Conservation (phyloP, 92 coral and sea anemone genomes). For the Porites rus region DNA sequence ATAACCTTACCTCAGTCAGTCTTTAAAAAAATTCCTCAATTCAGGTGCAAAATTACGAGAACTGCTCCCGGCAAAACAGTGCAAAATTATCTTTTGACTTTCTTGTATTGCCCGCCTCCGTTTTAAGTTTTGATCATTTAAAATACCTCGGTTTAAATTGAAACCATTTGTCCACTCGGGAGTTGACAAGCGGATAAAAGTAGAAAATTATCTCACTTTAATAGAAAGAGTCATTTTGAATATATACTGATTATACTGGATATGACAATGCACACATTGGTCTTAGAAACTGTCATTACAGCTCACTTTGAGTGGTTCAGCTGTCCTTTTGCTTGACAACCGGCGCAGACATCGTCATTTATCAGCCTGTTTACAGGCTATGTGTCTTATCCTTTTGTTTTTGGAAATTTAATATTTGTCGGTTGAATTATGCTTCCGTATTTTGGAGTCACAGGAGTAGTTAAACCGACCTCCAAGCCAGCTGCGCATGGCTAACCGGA, state of each 20-base stretch:
- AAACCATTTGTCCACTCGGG: not conserved
- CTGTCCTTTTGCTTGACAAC: conserved; percentile 20
- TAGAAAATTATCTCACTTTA: not conserved
- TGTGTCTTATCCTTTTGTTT: not conserved
- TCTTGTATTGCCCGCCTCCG: no score
- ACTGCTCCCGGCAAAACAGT: no score
- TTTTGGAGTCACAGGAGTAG: not conserved
- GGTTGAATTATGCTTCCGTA: not conserved
- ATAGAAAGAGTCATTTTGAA: not conserved
- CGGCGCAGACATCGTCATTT: conserved; percentile 9
- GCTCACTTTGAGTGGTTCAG: conserved; percentile 9
- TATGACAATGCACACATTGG: not conserved
- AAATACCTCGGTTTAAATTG: not conserved
- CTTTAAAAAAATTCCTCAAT: no score
- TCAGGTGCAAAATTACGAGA: no score
- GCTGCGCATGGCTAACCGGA: not conserved
- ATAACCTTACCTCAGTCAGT: no score
- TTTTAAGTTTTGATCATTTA: no score
- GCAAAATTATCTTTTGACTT: no score
- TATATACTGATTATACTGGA: not conserved
- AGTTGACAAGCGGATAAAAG: not conserved
- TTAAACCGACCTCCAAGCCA: not conserved
- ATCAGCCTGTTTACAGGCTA: not conserved
- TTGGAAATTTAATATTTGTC: conserved; percentile 2
- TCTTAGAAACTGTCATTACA: conserved; percentile 20